Percentiles rank a stretch among this genome's conserved stretches.
These are phyloP conservation scores for Rhinogobio ventralis DNA, from an alignment of 2,797 vertebrate species.

Conservation along the genomic window DNA sequence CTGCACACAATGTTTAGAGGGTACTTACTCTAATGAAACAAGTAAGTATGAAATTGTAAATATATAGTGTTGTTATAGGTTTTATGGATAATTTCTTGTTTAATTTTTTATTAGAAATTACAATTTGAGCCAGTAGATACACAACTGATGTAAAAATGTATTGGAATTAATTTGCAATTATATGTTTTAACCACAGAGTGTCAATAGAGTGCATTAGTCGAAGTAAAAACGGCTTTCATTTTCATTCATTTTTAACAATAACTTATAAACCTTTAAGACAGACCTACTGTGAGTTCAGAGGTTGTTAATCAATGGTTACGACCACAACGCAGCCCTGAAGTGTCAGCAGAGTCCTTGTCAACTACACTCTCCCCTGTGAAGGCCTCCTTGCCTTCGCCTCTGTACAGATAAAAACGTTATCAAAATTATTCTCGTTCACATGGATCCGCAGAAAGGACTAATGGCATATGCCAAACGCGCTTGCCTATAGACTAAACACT, in stretches of 20 bases:
- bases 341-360: too few relatives aligned
- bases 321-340: too few relatives aligned
- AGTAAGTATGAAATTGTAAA: constrained; percentile 62
- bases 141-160: neutral
- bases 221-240: neutral
- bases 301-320: neutral
- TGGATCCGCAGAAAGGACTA: too few relatives aligned
- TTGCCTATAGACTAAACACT: too few relatives aligned
- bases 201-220: neutral
- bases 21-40: constrained; percentile 66
- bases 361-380: too few relatives aligned
- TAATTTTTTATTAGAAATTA: neutral
- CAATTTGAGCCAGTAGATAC: neutral
- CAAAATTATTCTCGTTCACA: too few relatives aligned
- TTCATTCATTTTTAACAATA: neutral
- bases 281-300: neutral
- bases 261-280: neutral
- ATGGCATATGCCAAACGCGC: too few relatives aligned
- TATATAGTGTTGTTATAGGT: neutral
- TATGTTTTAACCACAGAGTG: neutral
- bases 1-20: constrained; percentile 69
- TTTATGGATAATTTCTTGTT: neutral
- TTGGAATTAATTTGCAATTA: neutral
- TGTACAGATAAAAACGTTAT: too few relatives aligned
- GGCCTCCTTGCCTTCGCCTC: too few relatives aligned